Evolutionary conservation across 2,888 invertebrate genomes (phyloP), one percentile per base, ranked within the genome.

Genomic region (Eudasyphora cyanicolor): DNA sequence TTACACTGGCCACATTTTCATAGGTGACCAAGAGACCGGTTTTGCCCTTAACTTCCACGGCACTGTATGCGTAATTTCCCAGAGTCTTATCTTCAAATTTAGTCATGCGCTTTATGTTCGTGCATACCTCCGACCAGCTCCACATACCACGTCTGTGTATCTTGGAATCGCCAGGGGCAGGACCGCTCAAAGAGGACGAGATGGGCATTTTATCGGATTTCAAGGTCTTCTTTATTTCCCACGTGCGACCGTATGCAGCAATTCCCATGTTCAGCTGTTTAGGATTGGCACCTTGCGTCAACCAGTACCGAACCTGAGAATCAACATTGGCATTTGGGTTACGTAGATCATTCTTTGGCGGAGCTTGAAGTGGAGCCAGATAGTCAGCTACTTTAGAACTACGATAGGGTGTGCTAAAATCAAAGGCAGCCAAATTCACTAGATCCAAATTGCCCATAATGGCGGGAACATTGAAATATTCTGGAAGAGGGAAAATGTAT

Each of bases 1-100:
- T 95, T 57, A 95, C 96, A 0, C 96, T 96, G 86, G 96, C 96
- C 0, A 96, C 95, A 89, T 97, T 96, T 87, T 97, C 97, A 89
- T 95, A 97, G 82, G 95, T 95, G 2, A 96, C 94, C 96, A 97
- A 97, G 12, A 96, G 89, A 1, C 97, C 97, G 14, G 94, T 93
- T 0, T 94, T 94, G 24, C 24, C 57, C 45, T 94, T 94, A 21
- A 76, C 45, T 76, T 94, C 94, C 71, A 96, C 95, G 0, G 95
- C 89, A 80, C 95, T 94, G 93, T 94, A 97, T 0, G 96, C 96
- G 90, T 96, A 97, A 14, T 95, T 94, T 70, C 97, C 96, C 85
- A 95, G 95, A 86, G 95, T 94, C 87, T 96, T 96, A 86, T 94
- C 92, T 92, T 94, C 93, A 1, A 76, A 19, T 78, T 93, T 93